Conservation (phyloP, 1,140 invertebrate genomes). For the Leptinotarsa undecemlineata region DNA sequence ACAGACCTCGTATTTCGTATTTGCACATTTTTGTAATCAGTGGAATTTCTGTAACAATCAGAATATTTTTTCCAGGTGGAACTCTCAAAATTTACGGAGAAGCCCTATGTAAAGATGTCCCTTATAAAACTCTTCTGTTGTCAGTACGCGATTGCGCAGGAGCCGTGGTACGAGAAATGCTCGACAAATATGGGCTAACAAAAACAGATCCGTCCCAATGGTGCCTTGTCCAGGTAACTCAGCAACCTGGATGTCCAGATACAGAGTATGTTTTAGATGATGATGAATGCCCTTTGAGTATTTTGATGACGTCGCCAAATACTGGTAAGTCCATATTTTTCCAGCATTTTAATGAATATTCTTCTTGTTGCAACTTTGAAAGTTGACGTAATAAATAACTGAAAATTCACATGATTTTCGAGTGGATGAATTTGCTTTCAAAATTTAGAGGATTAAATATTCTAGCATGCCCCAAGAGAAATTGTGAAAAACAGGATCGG, state of each 20-base stretch:
- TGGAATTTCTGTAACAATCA: no score
- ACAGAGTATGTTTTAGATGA: conserved; percentile 92
- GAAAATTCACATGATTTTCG: no score
- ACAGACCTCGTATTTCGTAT: no score
- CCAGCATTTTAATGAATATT: no score
- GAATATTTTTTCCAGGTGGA: conserved; percentile 67
- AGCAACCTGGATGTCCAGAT: conserved; percentile 57
- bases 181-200: conserved; percentile 94
- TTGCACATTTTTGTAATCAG: no score
- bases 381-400: no score
- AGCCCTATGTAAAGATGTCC: conserved; percentile 93
- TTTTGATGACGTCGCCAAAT: conserved; percentile 87
- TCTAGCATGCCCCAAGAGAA: no score
- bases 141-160: conserved; percentile 91
- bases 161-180: conserved; percentile 92
- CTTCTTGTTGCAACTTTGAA: no score
- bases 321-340: conserved; percentile 61
- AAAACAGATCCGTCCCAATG: conserved; percentile 87
- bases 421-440: no score
- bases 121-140: conserved; percentile 96
- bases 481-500: no score
- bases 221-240: conserved; percentile 91
- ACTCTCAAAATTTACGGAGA: conserved; percentile 98
- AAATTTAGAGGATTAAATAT: no score
- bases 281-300: conserved; percentile 94